A percentile compares a stretch with the other conserved stretches of the same genome.
Conservation (phyloP, 2,888 invertebrate genomes). For the Chirona hameri region DNA sequence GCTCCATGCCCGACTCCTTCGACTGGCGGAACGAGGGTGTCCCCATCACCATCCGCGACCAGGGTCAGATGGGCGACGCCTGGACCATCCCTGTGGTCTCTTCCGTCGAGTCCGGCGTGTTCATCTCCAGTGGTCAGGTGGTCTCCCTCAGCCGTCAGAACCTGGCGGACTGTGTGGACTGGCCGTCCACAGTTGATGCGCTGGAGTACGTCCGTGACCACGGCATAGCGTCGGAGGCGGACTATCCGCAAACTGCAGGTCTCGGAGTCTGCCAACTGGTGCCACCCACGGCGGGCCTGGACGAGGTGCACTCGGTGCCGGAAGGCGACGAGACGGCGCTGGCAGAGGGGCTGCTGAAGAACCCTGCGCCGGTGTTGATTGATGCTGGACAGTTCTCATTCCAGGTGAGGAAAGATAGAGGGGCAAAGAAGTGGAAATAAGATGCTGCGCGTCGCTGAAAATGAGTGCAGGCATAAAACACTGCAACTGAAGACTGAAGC, state of each 20-base stretch:
- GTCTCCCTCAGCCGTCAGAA: conserved; percentile 86
- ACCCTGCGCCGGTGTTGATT: background rate
- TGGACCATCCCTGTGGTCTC: conserved; percentile 77
- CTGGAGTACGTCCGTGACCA: background rate
- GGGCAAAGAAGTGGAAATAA: too few species aligned
- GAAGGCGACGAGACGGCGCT: background rate
- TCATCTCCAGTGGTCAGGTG: conserved; percentile 79
- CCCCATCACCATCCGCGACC: conserved; percentile 93
- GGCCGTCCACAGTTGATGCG: conserved; percentile 56
- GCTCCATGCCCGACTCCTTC: conserved; percentile 54
- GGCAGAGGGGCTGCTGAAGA: background rate
- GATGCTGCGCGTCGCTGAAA: too few species aligned
- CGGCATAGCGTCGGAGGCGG: background rate
- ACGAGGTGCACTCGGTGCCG: background rate
- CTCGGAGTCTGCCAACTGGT: background rate
- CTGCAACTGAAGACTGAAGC: too few species aligned
- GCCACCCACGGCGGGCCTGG: background rate
- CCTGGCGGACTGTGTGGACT: conserved; percentile 95
- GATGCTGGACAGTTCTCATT: background rate
- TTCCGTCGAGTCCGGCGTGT: conserved; percentile 73
- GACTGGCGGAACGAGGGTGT: conserved; percentile 65
- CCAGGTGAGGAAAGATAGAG: background rate
- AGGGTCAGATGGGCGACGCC: conserved; percentile 76
- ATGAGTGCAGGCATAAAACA: too few species aligned
- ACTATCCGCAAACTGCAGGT: background rate